phyloP scores from a whole-genome alignment of 2,797 vertebrate species.

The Tympanoctomys barrerae region DNA sequence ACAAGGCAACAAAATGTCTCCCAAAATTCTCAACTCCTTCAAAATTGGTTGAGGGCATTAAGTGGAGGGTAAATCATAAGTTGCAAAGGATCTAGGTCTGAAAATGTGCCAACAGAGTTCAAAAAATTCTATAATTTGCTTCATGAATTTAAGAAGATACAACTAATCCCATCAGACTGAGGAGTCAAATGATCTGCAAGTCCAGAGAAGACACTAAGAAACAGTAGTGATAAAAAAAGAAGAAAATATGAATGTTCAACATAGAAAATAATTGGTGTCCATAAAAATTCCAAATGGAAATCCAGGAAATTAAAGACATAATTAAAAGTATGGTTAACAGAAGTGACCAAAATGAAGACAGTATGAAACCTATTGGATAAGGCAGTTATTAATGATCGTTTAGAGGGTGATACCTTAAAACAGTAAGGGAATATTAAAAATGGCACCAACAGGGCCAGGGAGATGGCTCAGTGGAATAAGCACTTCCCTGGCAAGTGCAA shows the following conservation, averaged over 20 bases:
- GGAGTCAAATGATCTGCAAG: background rate
- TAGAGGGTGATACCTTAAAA: background rate
- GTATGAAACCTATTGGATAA: background rate
- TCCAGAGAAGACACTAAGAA: background rate
- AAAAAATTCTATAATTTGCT: background rate
- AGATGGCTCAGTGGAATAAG: too few relatives aligned
- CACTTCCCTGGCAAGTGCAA: too few relatives aligned
- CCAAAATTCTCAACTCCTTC: background rate
- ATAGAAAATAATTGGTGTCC: background rate
- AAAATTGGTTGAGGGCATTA: background rate
- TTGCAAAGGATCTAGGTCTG: background rate
- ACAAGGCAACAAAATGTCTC: background rate
- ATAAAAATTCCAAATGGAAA: background rate
- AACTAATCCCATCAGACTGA: background rate
- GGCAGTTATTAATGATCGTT: background rate
- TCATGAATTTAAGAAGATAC: background rate
- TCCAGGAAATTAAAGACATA: background rate
- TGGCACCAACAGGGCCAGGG: background rate
- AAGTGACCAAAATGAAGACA: background rate
- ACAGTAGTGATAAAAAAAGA: background rate
- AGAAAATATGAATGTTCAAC: background rate
- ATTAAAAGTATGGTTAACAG: background rate
- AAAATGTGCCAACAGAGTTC: background rate
- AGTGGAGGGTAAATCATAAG: background rate
- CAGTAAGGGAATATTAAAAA: background rate